Conservation (phyloP, 2,888 invertebrate genomes). For the Eurytoma californica region DNA sequence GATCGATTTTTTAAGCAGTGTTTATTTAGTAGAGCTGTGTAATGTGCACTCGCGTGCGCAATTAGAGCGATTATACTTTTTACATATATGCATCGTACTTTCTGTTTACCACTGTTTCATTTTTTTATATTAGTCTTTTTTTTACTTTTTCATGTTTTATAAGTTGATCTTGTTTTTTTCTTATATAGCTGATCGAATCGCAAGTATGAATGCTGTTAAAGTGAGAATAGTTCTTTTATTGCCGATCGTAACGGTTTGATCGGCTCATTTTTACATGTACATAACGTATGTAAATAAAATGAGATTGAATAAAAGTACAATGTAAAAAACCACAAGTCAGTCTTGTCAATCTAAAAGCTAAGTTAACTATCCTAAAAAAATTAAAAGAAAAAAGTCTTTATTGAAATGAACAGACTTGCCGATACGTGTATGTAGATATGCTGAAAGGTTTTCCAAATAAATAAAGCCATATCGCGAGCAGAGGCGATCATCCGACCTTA, state of each 20-base stretch:
- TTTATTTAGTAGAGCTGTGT: slow-evolving; percentile 46
- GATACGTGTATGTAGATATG: slow-evolving; percentile 21
- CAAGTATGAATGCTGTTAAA: slow-evolving; percentile 4
- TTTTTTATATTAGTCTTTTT: neutral
- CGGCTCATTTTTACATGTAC: neutral
- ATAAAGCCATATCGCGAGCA: slow-evolving; percentile 6
- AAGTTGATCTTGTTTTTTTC: neutral
- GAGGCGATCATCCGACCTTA: slow-evolving; percentile 19
- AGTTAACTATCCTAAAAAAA: neutral
- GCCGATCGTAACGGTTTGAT: too few relatives aligned
- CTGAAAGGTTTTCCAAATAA: slow-evolving; percentile 25
- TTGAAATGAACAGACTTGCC: slow-evolving; percentile 10
- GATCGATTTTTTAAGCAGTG: slow-evolving; percentile 20
- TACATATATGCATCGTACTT: slow-evolving; percentile 13
- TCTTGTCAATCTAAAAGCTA: neutral
- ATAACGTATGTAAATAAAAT: slow-evolving; percentile 1
- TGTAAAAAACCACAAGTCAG: neutral
- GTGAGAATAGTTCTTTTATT: neutral
- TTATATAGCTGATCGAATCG: neutral
- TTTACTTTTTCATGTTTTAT: slow-evolving; percentile 46
- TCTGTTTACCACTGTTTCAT: neutral
- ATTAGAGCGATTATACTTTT: slow-evolving; percentile 32
- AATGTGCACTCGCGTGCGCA: slow-evolving; percentile 52
- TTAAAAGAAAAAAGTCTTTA: slow-evolving; percentile 17
- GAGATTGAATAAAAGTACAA: slow-evolving; percentile 14